A percentile compares a stretch with the other conserved stretches of the same genome.
phyloP scores from a whole-genome alignment of 2,888 invertebrate species.

The Cantharis rustica region DNA sequence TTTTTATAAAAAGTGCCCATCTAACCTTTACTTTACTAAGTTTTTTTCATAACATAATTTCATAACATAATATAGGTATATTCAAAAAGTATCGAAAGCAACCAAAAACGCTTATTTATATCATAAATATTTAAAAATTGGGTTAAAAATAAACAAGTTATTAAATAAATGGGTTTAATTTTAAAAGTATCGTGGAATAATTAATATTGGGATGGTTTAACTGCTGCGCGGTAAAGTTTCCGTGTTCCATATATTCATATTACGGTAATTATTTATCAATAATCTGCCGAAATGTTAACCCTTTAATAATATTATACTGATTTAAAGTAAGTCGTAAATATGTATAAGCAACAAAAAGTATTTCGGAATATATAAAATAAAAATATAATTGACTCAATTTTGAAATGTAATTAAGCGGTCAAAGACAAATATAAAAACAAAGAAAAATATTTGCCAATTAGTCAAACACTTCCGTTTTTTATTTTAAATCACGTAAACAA shows the following conservation, averaged over 20 bases:
- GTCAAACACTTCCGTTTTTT: slow-evolving; percentile 27
- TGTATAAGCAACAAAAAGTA: neutral
- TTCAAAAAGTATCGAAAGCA: too few relatives aligned
- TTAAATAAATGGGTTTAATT: neutral
- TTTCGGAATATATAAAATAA: neutral
- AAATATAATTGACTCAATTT: neutral
- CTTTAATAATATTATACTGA: neutral
- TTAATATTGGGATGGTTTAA: neutral
- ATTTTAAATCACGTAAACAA: slow-evolving; percentile 21
- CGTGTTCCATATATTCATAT: neutral
- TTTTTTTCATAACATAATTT: too few relatives aligned
- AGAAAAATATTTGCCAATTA: slow-evolving; percentile 15
- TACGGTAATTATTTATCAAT: neutral
- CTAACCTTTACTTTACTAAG: too few relatives aligned
- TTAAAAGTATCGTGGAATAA: neutral
- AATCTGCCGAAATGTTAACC: neutral
- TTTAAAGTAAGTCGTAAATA: neutral
- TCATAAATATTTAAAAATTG: too few relatives aligned
- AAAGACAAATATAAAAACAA: slow-evolving; percentile 10
- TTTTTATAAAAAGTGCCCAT: too few relatives aligned
- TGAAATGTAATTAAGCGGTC: neutral
- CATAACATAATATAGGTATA: too few relatives aligned
- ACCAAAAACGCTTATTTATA: too few relatives aligned
- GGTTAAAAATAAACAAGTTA: neutral
- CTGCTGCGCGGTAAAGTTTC: neutral